These are phyloP conservation scores for Corydoras maculifer DNA, from an alignment of 2,113 vertebrate species.

Conservation along the genomic window DNA sequence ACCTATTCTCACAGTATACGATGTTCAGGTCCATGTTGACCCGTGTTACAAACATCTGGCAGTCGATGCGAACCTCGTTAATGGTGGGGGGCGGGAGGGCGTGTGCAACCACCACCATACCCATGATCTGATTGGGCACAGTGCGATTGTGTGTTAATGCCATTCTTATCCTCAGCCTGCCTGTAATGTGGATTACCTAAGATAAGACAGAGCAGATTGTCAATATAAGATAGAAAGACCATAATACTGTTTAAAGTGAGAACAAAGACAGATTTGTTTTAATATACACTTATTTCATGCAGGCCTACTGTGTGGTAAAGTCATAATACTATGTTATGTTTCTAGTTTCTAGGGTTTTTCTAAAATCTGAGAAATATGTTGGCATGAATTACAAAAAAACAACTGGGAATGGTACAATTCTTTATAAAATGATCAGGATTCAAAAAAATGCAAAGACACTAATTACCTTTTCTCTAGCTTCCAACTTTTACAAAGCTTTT, in stretches of 20 bases:
- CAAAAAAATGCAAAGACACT: conserved; percentile 37
- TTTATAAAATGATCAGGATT: conserved; percentile 32
- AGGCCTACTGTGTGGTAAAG: conserved; percentile 2
- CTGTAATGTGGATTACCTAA: conserved; percentile 96
- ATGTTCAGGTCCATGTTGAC: conserved; percentile 99
- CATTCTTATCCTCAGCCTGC: conserved; percentile 88
- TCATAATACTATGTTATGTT: background rate
- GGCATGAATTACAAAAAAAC: conserved; percentile 22
- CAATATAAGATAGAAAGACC: background rate
- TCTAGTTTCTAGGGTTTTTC: conserved; percentile 7
- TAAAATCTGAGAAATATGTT: conserved; percentile 4
- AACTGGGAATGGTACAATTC: conserved; percentile 25
- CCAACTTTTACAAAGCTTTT: conserved; percentile 25
- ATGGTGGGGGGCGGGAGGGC: conserved; percentile 95
- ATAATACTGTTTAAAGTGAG: too few species aligned
- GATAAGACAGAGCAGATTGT: conserved; percentile 37
- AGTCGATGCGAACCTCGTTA: conserved; percentile 99
- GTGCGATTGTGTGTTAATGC: conserved; percentile 86
- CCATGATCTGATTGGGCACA: conserved; percentile 92
- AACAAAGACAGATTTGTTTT: background rate
- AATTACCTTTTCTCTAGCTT: conserved; percentile 48
- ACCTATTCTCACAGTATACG: conserved; percentile 99
- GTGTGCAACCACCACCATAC: conserved; percentile 94
- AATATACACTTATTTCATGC: background rate
- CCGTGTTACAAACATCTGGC: conserved; percentile 97